Evolutionary conservation across 2,113 vertebrate genomes (phyloP).

Genomic region (Vireo altiloquus): DNA sequence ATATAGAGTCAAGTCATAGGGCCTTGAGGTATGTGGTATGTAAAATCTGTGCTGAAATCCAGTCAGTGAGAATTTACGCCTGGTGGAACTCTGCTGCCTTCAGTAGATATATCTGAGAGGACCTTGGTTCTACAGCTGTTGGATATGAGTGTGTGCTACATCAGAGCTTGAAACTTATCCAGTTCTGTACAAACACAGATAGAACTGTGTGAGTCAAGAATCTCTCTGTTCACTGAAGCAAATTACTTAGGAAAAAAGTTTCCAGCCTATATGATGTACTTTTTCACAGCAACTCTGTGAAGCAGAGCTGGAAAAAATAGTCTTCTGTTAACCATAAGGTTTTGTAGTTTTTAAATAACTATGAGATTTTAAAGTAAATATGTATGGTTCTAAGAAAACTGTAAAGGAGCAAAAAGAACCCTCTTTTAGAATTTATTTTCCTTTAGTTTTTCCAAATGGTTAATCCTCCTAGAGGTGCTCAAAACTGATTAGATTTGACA

Average conservation of each 20-base stretch:
- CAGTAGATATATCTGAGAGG: background rate
- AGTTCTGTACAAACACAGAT: background rate
- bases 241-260: background rate
- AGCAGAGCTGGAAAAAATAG: background rate
- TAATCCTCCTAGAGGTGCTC: background rate
- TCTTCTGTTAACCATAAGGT: background rate
- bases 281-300: background rate
- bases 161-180: background rate
- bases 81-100: background rate
- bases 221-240: background rate
- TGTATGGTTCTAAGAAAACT: background rate
- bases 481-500: background rate
- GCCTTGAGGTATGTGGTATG: fast-evolving
- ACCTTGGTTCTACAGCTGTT: background rate
- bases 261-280: fast-evolving
- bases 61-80: background rate
- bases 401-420: background rate
- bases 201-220: background rate
- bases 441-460: background rate
- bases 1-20: background rate
- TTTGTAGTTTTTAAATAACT: background rate
- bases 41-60: background rate
- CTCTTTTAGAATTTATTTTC: background rate
- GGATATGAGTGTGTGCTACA: background rate
- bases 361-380: background rate